Percentiles rank a stretch among this genome's conserved stretches.
phyloP scores from a whole-genome alignment of 1,140 invertebrate species.

The Saccostrea cuccullata region DNA sequence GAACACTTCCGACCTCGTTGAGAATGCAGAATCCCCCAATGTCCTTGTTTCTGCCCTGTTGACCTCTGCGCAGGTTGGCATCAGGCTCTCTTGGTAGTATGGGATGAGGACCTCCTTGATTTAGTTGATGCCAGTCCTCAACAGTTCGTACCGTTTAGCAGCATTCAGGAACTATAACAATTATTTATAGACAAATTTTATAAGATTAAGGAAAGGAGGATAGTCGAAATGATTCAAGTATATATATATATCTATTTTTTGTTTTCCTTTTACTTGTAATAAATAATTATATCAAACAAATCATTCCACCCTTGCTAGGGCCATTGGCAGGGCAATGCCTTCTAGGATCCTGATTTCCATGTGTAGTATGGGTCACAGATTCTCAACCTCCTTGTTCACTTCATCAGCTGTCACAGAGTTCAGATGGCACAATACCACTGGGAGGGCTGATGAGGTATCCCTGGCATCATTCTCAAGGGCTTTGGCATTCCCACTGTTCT shows the following conservation, averaged over 20 bases:
- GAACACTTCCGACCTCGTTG: not conserved
- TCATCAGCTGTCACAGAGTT: not conserved
- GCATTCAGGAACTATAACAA: not conserved
- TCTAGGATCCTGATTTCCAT: conserved; percentile 6
- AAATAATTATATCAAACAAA: not conserved
- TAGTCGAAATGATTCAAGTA: too few species aligned
- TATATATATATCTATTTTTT: too few species aligned
- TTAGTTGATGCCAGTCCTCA: not conserved
- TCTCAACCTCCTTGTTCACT: not conserved
- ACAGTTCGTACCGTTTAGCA: not conserved
- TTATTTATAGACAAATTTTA: not conserved
- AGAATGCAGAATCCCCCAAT: not conserved
- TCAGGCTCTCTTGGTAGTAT: too few species aligned
- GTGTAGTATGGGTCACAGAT: not conserved
- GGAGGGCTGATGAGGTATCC: not conserved
- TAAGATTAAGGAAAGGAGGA: not conserved
- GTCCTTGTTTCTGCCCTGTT: not conserved
- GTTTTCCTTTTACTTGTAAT: too few species aligned
- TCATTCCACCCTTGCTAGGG: not conserved
- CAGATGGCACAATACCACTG: not conserved
- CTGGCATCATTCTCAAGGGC: not conserved
- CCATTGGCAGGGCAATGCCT: conserved; percentile 17
- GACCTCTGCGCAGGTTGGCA: not conserved
- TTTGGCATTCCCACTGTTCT: not conserved
- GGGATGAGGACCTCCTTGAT: not conserved